Conservation (phyloP, 1,140 invertebrate species). For the Goniozus legneri region DNA sequence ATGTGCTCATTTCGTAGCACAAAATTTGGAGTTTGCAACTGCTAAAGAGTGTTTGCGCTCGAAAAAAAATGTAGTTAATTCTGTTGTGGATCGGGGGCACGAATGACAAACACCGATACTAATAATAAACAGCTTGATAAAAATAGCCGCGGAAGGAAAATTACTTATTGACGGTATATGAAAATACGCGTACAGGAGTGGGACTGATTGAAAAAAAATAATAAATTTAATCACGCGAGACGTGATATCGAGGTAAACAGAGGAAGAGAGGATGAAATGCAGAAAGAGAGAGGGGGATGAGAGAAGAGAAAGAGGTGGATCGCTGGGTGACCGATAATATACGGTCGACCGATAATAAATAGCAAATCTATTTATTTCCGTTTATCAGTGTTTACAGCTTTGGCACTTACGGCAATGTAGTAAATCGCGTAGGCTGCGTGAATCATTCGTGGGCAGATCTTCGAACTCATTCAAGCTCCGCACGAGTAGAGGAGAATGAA, state of each 20-base stretch:
- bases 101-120: not conserved
- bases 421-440: conserved; percentile 35
- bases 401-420: conserved; percentile 30
- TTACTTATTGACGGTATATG: not conserved
- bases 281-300: not conserved
- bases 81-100: no score
- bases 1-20: no score
- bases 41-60: no score
- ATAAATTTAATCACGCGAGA: no score
- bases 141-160: not conserved
- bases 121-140: not conserved
- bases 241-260: no score
- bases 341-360: conserved; percentile 22
- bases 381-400: conserved; percentile 31
- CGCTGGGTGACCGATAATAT: conserved; percentile 18
- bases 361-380: conserved; percentile 29
- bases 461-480: conserved; percentile 31
- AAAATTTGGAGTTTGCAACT: no score
- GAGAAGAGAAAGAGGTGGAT: not conserved
- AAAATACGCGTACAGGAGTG: not conserved
- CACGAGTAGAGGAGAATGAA: not conserved
- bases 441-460: conserved; percentile 34
- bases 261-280: not conserved
- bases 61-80: no score
- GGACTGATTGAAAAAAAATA: not conserved